Percentiles rank a stretch among this genome's conserved stretches.
phyloP scores from a whole-genome alignment of 2,888 invertebrate species.

The Pandemis cinnamomeana region DNA sequence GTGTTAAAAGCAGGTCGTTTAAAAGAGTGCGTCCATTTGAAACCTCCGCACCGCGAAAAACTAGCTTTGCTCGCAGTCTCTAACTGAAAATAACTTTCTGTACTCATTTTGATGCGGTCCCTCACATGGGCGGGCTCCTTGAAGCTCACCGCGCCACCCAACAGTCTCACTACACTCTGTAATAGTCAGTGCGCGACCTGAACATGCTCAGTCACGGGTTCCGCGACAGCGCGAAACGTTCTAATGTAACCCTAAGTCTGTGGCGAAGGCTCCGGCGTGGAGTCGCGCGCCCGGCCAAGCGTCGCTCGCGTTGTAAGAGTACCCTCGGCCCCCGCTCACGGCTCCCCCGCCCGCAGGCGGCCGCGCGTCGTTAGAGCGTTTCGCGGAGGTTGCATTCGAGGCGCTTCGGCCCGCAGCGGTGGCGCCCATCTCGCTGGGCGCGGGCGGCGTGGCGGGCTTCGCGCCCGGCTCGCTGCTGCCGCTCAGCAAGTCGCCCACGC shows the following conservation, averaged over 20 bases:
- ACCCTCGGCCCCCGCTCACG: constrained; percentile 15
- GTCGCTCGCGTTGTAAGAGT: not conserved
- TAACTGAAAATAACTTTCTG: too few relatives aligned
- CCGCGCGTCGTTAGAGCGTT: constrained; percentile 88
- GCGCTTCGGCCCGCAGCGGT: constrained; percentile 87
- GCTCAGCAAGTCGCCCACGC: constrained; percentile 91
- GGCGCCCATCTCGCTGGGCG: constrained; percentile 91
- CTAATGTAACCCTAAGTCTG: constrained; percentile 60
- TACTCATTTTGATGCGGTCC: too few relatives aligned
- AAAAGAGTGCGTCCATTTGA: too few relatives aligned
- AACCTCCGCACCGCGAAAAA: too few relatives aligned
- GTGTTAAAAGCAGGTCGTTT: too few relatives aligned
- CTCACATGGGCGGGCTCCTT: too few relatives aligned
- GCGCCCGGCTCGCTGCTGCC: constrained; percentile 89
- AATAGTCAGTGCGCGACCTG: not conserved
- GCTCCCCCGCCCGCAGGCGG: constrained; percentile 76
- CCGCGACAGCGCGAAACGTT: constrained; percentile 79
- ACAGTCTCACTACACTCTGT: not conserved
- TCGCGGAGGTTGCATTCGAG: constrained; percentile 90
- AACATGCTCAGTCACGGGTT: constrained; percentile 47
- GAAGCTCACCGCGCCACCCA: not conserved
- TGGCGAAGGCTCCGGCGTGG: too few relatives aligned
- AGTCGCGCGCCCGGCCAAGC: too few relatives aligned
- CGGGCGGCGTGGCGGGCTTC: constrained; percentile 85
- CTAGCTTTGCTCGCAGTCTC: too few relatives aligned